Base-by-base conservation (phyloP, 2,113 vertebrate species). In the Istiophorus platypterus region DNA sequence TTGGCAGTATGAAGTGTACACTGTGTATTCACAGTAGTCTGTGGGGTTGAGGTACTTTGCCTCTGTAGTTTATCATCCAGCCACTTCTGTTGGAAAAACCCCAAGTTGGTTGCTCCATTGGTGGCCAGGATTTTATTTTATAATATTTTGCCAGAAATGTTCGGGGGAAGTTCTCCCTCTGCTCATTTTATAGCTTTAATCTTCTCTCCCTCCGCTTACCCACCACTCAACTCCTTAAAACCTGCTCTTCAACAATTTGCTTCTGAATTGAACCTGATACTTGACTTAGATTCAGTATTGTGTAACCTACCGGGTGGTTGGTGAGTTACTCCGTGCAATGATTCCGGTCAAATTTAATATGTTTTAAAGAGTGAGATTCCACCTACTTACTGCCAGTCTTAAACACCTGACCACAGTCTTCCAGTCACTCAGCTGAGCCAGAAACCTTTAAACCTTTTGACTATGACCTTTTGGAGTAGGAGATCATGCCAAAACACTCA, bases 381-480 rank as follows among this genome's bases (percentile, higher is more conserved):
- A n/a, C n/a, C n/a, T n/a, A n/a, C n/a, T n/a, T n/a, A n/a, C n/a
- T n/a, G n/a, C n/a, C n/a, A n/a, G n/a, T n/a, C n/a, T n/a, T n/a
- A n/a, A n/a, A n/a, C n/a, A n/a, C n/a, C n/a, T n/a, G n/a, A n/a
- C n/a, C n/a, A n/a, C n/a, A n/a, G 20, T 27, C 54, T 52, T 47
- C 22, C 47, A n/a, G 67, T 51, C 45, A 67, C 67, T 56, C 18
- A 17, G 65, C 42, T n/a, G 10, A 67, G 13, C n/a, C 56, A 0
- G 20, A 34, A 82, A 61, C 49, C 86, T 87, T 78, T 31, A 63
- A 51, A 67, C 39, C 76, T 84, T 82, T 69, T 66, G 42, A 69
- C 29, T 49, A 18, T 80, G 65, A 78, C 41, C 61, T 59, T 82
- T 85, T 63, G 1, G 15, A 65, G 78, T 2, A n/a, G 24, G 11